A percentile compares a stretch with the other conserved stretches of the same genome.
Conservation (phyloP, 2,113 vertebrate genomes). For the Heterotilapia buettikoferi region DNA sequence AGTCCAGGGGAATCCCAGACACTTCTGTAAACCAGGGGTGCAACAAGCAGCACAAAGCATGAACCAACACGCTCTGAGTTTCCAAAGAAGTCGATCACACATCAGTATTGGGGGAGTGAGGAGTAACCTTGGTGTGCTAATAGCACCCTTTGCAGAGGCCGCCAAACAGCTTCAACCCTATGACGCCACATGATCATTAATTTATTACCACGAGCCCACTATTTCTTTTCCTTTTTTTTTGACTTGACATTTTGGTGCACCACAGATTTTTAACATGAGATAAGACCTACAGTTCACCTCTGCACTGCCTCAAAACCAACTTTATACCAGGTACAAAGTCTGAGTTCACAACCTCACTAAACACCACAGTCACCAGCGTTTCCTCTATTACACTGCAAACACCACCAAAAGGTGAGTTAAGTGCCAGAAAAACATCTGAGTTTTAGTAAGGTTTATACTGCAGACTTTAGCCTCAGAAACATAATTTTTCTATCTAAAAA, state of each 20-base stretch:
- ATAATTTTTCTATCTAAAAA: neutral
- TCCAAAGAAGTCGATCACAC: conserved; percentile 28
- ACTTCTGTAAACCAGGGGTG: conserved; percentile 38
- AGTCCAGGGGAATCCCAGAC: conserved; percentile 54
- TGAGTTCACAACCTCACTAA: neutral
- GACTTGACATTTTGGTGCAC: conserved; percentile 32
- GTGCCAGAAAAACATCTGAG: neutral
- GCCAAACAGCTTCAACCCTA: conserved; percentile 8
- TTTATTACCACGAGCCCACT: conserved; percentile 6
- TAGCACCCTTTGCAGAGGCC: neutral
- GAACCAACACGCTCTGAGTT: conserved; percentile 21
- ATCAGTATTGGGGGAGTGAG: conserved; percentile 9
- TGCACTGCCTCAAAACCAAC: neutral
- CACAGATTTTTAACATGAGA: neutral
- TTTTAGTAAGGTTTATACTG: neutral
- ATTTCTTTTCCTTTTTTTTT: neutral
- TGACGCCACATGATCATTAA: conserved; percentile 26
- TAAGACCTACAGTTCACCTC: neutral
- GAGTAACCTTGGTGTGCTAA: conserved; percentile 36
- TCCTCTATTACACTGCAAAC: neutral
- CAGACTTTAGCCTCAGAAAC: neutral
- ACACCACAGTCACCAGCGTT: neutral
- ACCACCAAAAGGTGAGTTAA: neutral
- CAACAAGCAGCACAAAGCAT: conserved; percentile 13
- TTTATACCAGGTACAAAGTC: neutral